Base-by-base conservation (phyloP, 1,140 invertebrate genomes). In the Meloidogyne exigua region DNA sequence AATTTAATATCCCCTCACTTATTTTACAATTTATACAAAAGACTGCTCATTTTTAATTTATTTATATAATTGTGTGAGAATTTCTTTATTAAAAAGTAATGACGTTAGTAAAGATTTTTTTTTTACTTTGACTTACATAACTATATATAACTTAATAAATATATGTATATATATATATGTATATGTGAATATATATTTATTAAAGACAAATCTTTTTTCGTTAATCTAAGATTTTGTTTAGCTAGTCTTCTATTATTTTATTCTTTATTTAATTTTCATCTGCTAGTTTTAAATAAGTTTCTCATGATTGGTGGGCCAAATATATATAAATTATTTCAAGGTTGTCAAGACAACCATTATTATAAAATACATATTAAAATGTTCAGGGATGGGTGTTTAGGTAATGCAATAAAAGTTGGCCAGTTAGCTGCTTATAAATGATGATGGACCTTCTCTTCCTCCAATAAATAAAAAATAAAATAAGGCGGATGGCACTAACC, bases 401-500 rank as follows among this genome's bases (percentile, higher is more conserved):
- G 49, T 57, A 57, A 57, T 57, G 49, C 49, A 57, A 57, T 71
- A 62, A 68, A 71, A 44, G 68, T 44, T 57, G 62, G 68, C 62
- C 42, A 44, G 23, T 71, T 44, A n/a, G 36, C 28, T 71, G 68
- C 23, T 62, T 25, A 39, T 18, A 71, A 39, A 18, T 2, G 13
- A 71, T 71, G 68, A 71, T 44, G 36, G 21, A n/a, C 13, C 3
- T 44, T 32, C 28, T 32, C 28, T 3, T n/a, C 23, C 13, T 44
- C 26, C 42, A 42, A 69, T 69, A 49, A 69, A 28, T 26, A 28
- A 12, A 39, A 39, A 39, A 39, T 39, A 39, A 11, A 11, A 44
- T 3, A 28, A 68, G 68, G 32, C 68, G 3, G 15, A 70, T 70
- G 21, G 25, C 57, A 25, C 28, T 15, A 5, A 12, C 12, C 12